Conservation (phyloP, 2,888 invertebrate genomes). For the Brachycybe producta region DNA sequence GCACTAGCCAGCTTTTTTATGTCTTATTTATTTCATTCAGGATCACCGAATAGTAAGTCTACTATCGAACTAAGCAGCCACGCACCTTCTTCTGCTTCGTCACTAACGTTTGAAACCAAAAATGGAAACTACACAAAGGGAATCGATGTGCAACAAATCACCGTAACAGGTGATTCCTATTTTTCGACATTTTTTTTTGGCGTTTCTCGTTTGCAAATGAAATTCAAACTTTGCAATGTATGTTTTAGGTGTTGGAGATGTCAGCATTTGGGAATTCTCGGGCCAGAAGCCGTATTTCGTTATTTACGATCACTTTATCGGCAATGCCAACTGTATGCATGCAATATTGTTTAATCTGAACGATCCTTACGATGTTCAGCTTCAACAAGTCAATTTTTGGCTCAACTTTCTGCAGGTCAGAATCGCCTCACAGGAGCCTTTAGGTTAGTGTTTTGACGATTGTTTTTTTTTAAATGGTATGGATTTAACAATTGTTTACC, state of each 20-base stretch:
- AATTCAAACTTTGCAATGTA: not conserved
- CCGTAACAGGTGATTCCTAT: conserved; percentile 31
- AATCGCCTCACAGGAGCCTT: conserved; percentile 45
- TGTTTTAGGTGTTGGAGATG: conserved; percentile 46
- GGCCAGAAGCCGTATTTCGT: conserved; percentile 58
- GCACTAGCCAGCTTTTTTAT: too few relatives aligned
- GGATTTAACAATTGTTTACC: not conserved
- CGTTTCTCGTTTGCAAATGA: too few relatives aligned
- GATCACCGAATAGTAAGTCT: conserved; percentile 21
- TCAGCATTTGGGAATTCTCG: conserved; percentile 60
- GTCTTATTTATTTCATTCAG: conserved; percentile 19
- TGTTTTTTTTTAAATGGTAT: not conserved
- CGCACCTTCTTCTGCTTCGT: conserved; percentile 13
- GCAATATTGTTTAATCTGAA: conserved; percentile 52
- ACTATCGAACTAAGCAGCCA: conserved; percentile 23
- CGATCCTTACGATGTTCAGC: conserved; percentile 49
- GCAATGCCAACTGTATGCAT: conserved; percentile 46
- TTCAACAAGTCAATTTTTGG: conserved; percentile 58
- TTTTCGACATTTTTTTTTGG: too few relatives aligned
- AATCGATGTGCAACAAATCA: conserved; percentile 48
- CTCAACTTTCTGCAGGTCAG: conserved; percentile 56
- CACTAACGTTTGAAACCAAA: conserved; percentile 38
- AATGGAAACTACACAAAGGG: conserved; percentile 48
- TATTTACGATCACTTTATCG: conserved; percentile 58
- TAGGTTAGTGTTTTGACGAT: conserved; percentile 35